A percentile compares a stretch with the other conserved stretches of the same genome.
phyloP scores from a whole-genome alignment of 2,113 vertebrate species.

The Mastomys coucha region DNA sequence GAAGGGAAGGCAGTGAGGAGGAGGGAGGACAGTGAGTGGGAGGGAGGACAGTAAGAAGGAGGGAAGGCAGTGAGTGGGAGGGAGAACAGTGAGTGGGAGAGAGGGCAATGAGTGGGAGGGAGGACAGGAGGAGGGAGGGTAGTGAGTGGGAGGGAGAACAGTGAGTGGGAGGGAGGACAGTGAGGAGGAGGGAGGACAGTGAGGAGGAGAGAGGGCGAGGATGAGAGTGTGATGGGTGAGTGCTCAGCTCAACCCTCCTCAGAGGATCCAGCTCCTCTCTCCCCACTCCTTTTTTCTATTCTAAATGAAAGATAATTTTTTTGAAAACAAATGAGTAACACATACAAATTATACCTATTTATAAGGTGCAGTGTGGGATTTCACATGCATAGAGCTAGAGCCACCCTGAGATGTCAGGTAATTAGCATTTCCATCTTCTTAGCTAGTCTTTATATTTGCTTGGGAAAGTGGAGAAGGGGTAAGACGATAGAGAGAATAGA shows the following conservation, averaged over 20 bases:
- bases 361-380: not conserved
- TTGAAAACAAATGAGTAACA: not conserved
- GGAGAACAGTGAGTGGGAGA: too few relatives aligned
- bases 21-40: too few relatives aligned
- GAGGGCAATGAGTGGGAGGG: too few relatives aligned
- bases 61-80: too few relatives aligned
- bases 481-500: not conserved
- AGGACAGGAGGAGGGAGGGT: too few relatives aligned
- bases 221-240: not conserved
- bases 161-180: not conserved
- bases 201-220: too few relatives aligned
- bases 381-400: not conserved
- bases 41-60: too few relatives aligned
- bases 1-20: too few relatives aligned
- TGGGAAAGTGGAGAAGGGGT: not conserved
- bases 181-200: not conserved
- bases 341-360: not conserved
- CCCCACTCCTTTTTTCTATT: not conserved
- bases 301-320: constrained; percentile 1
- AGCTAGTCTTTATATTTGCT: not conserved
- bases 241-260: fast-evolving
- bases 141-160: too few relatives aligned
- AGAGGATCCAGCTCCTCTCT: not conserved
- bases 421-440: not conserved
- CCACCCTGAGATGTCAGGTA: not conserved